These are phyloP conservation scores for Zaprionus ornatus DNA, from an alignment of 1,140 invertebrate species.

Conservation along the genomic window DNA sequence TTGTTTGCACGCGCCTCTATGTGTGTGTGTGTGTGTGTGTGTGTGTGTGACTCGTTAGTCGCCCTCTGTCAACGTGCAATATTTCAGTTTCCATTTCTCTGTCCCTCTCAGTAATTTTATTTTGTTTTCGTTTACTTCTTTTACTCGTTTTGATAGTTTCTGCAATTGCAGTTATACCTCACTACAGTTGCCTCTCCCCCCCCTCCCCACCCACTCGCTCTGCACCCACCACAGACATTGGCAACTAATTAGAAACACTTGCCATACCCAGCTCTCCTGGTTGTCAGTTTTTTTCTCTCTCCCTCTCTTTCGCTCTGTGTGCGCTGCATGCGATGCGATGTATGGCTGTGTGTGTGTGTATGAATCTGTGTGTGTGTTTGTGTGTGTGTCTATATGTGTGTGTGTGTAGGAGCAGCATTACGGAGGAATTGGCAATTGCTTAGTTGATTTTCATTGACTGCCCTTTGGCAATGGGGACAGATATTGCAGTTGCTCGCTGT, in stretches of 20 bases:
- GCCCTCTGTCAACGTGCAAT: conserved; percentile 54
- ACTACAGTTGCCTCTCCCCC: background rate
- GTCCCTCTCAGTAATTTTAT: conserved; percentile 24
- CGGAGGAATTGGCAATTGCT: conserved; percentile 67
- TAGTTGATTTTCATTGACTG: conserved; percentile 77
- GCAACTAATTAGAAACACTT: conserved; percentile 71
- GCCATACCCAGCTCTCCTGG: conserved; percentile 25
- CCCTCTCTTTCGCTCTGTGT: background rate
- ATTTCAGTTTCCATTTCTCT: conserved; percentile 70
- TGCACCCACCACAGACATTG: conserved; percentile 47
- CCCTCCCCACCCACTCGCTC: background rate
- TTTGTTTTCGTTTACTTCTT: conserved; percentile 28
- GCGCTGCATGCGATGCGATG: background rate
- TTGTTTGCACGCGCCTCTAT: background rate
- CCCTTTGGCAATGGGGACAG: conserved; percentile 59
- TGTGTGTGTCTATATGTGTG: background rate
- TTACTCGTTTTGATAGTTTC: conserved; percentile 31
- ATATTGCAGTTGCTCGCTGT: conserved; percentile 62
- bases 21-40: background rate
- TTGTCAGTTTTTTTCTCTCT: conserved; percentile 19
- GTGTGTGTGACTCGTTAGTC: conserved; percentile 39
- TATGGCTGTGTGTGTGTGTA: background rate
- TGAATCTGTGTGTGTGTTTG: background rate
- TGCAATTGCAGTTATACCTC: conserved; percentile 30
- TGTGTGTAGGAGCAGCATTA: conserved; percentile 6